A percentile compares a stretch with the other conserved stretches of the same genome.
phyloP scores from a whole-genome alignment of 2,113 vertebrate genomes.

The Stegostoma tigrinum region DNA sequence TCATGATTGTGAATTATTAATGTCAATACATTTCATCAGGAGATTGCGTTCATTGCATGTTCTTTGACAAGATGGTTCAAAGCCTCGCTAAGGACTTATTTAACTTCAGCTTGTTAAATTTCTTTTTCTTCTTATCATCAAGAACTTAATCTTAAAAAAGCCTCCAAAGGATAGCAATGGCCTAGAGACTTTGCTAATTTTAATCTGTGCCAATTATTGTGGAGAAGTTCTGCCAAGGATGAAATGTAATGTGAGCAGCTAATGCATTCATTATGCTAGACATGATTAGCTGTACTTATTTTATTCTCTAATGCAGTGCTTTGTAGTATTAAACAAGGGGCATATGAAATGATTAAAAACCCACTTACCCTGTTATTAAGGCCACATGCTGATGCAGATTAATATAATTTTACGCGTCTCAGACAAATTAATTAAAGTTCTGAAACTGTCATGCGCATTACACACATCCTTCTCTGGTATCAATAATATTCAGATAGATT shows the following conservation, averaged over 20 bases:
- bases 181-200: background rate
- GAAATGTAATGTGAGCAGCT: background rate
- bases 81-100: background rate
- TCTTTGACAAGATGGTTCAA: background rate
- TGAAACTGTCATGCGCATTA: background rate
- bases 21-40: background rate
- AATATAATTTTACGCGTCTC: background rate
- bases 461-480: background rate
- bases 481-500: background rate
- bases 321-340: slow-evolving; percentile 5
- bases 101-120: slow-evolving; percentile 2
- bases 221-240: background rate
- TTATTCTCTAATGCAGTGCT: slow-evolving; percentile 6
- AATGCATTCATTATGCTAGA: background rate
- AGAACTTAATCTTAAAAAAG: slow-evolving; percentile 11
- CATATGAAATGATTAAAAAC: background rate
- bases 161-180: background rate
- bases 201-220: slow-evolving; percentile 17
- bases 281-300: background rate
- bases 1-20: background rate
- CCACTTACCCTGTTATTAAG: background rate
- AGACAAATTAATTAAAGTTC: slow-evolving; percentile 17
- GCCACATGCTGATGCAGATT: background rate
- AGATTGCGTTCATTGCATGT: background rate
- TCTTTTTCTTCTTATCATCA: background rate